Conservation (phyloP, 2,888 invertebrate species). For the Laspeyria flexula region DNA sequence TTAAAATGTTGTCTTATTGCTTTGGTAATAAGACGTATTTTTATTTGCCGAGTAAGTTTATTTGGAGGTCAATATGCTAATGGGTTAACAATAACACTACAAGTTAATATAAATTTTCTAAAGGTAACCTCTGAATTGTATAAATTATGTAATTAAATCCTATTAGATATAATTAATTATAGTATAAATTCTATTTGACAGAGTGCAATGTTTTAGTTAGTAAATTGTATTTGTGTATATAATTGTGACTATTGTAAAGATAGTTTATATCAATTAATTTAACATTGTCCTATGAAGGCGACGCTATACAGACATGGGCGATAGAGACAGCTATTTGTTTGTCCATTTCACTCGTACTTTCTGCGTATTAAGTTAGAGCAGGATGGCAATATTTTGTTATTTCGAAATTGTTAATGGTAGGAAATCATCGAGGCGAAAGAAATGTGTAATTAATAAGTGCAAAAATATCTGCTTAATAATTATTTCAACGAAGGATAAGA, state of each 20-base stretch:
- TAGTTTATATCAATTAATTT: constrained; percentile 19
- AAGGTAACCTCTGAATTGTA: constrained; percentile 32
- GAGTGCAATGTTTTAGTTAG: constrained; percentile 73
- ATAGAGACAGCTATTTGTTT: neutral
- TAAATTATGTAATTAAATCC: constrained; percentile 31
- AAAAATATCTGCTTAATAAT: no score
- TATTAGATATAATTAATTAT: constrained; percentile 32
- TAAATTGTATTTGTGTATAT: constrained; percentile 43
- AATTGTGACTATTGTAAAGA: constrained; percentile 31
- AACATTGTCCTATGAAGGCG: constrained; percentile 29
- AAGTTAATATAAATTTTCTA: neutral
- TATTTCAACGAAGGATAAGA: no score
- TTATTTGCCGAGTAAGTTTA: no score
- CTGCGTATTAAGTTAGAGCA: no score
- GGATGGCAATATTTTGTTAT: no score
- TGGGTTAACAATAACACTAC: constrained; percentile 6
- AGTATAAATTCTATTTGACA: constrained; percentile 55
- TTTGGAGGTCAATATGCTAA: no score
- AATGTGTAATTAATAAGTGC: no score
- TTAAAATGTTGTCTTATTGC: no score
- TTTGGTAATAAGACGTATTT: no score
- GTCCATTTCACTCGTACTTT: no score
- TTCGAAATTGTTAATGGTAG: no score
- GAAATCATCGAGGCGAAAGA: no score
- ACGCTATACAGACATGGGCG: neutral